Base-by-base conservation (phyloP, 2,113 vertebrate genomes). In the Cyphomyrus discorhynchus region DNA sequence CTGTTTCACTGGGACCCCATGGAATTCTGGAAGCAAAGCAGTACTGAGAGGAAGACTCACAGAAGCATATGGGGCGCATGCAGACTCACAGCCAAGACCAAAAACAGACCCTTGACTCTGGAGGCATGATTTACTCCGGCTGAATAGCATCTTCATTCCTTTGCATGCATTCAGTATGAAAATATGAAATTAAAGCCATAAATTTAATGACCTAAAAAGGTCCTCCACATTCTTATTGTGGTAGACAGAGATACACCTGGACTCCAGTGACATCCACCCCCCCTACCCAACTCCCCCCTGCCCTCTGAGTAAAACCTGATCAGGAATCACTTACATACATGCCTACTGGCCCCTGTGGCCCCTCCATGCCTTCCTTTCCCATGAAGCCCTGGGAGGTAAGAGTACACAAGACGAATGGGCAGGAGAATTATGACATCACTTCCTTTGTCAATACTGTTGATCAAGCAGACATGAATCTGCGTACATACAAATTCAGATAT, bases 321-420 rank as follows among this genome's bases (percentile, higher is more conserved):
- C 84, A 92, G 89, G 90, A 90, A 66, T 93, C 95, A 97, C 97
- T 98, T 95, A 98, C 97, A 92, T 97, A 95, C 95, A 95, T 95
- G 94, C 97, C 97, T 88, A 98, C 97, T 87, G 94, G 93, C 91
- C 97, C 97, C 92, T 98, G 97, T 0, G 94, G 95, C 91, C 97
- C 97, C 74, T 96, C 96, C 1, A 42, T 21, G 86, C 97, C 97
- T 0, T 94, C 92, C 89, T 97, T 97, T 85, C 97, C 97, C 84
- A 94, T 94, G 88, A 97, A 95, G 45, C 97, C 97, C 97, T 98
- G 92, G 46, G 90, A 87, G 74, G 93, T n/a, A 90, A 39, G 91
- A 47, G 86, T 50, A 90, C 13, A 13, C 10, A 6, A 52, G 85
- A 35, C 13, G 82, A 46, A 11, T 80, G 15, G 74, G 35, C 74